Evolutionary conservation across 2,888 invertebrate species (phyloP).

Genomic region (Aspidiotus rigidus): DNA sequence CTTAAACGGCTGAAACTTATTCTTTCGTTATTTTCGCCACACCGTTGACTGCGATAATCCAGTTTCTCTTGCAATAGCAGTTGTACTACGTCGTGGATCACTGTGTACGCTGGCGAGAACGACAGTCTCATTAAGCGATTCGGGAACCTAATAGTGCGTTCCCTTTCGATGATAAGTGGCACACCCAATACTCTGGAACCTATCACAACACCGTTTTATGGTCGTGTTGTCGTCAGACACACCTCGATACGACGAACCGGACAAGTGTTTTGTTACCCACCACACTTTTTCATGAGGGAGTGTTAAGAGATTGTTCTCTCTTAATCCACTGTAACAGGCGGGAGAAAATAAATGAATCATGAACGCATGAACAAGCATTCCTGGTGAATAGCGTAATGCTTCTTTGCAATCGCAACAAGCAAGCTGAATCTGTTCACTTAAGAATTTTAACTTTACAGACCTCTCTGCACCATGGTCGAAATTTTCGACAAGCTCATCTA

Average conservation of each 20-base stretch:
- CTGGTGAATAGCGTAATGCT: too few relatives aligned
- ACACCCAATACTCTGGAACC: neutral
- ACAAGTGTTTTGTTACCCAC: neutral
- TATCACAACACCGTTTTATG: conserved; percentile 1
- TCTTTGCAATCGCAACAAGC: too few relatives aligned
- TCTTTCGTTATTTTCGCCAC: neutral
- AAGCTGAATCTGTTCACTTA: too few relatives aligned
- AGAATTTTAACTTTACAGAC: too few relatives aligned
- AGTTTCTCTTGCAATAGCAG: conserved; percentile 6
- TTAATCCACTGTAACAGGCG: too few relatives aligned
- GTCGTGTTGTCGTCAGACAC: conserved; percentile 1
- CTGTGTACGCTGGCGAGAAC: conserved; percentile 5
- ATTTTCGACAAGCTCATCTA: too few relatives aligned
- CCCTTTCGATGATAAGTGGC: conserved; percentile 9
- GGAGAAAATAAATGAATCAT: too few relatives aligned
- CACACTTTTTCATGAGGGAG: neutral
- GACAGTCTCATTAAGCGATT: conserved; percentile 6
- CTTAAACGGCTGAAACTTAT: neutral
- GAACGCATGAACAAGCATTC: too few relatives aligned
- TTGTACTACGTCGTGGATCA: neutral
- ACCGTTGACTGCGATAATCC: conserved; percentile 2
- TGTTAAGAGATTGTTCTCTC: too few relatives aligned
- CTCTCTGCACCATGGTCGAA: too few relatives aligned
- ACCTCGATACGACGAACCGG: neutral
- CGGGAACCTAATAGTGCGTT: conserved; percentile 8